These are phyloP conservation scores for Crenuchus spilurus DNA, from an alignment of 2,797 vertebrate genomes.

Conservation along the genomic window DNA sequence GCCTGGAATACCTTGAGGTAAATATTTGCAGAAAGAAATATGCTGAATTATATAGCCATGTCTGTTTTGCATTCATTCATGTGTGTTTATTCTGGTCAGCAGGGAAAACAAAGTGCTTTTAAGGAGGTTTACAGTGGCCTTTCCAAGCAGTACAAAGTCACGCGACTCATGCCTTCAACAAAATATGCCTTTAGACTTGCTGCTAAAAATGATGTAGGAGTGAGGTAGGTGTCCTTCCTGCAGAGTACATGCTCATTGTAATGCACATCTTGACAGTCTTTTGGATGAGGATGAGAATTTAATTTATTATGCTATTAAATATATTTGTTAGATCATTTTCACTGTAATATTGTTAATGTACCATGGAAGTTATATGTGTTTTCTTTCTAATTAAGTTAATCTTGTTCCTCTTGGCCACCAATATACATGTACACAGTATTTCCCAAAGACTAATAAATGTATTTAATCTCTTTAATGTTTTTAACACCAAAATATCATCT, in stretches of 20 bases:
- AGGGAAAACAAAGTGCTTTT: conserved; percentile 78
- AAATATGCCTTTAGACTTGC: conserved; percentile 80
- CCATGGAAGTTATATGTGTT: too few species aligned
- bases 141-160: conserved; percentile 80
- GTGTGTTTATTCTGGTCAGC: conserved; percentile 14
- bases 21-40: conserved; percentile 8
- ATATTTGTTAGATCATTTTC: not conserved
- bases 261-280: too few species aligned
- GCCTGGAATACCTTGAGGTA: conserved; percentile 85
- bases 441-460: too few species aligned
- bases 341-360: not conserved
- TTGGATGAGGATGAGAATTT: too few species aligned
- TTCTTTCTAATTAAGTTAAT: too few species aligned
- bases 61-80: not conserved
- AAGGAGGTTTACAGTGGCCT: conserved; percentile 80
- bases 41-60: too few species aligned
- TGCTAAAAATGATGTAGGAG: conserved; percentile 80
- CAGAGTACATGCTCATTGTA: too few species aligned
- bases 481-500: too few species aligned
- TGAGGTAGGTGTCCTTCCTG: conserved; percentile 69
- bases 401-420: too few species aligned
- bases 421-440: too few species aligned
- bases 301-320: not conserved
- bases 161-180: conserved; percentile 75
- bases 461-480: too few species aligned